phyloP scores from a whole-genome alignment of 1,140 invertebrate genomes.

The Magallana ariakensis region DNA sequence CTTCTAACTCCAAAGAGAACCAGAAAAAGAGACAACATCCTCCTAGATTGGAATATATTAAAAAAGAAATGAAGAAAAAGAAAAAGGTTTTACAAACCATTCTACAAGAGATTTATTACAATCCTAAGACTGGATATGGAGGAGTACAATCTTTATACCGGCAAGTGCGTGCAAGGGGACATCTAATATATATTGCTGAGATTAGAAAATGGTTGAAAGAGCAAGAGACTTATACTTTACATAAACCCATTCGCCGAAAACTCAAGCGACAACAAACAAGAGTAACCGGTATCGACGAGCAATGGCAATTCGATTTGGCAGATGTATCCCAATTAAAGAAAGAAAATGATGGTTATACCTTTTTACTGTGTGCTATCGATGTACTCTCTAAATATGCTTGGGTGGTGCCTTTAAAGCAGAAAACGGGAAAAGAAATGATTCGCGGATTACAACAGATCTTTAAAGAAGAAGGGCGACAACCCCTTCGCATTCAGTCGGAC shows the following conservation, averaged over 20 bases:
- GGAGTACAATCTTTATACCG: not conserved
- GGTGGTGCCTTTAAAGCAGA: conserved; percentile 9
- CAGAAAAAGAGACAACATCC: too few relatives aligned
- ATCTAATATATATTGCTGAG: not conserved
- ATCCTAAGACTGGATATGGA: not conserved
- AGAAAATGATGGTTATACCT: too few relatives aligned
- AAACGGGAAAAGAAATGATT: not conserved
- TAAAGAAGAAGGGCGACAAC: too few relatives aligned
- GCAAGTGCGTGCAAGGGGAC: not conserved
- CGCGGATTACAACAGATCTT: too few relatives aligned
- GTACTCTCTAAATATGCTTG: not conserved
- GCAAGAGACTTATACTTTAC: not conserved
- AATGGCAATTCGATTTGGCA: too few relatives aligned
- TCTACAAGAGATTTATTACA: not conserved
- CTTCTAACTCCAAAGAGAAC: too few relatives aligned
- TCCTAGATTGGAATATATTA: too few relatives aligned
- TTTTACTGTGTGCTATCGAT: not conserved
- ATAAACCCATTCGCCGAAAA: not conserved
- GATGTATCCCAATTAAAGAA: too few relatives aligned
- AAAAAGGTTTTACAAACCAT: not conserved
- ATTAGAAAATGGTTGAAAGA: not conserved
- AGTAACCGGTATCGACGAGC: not conserved
- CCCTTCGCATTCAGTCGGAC: not conserved
- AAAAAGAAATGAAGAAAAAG: not conserved
- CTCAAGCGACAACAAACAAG: not conserved